Evolutionary conservation across 2,797 vertebrate species (phyloP).

Genomic region (Okamejei kenojei): DNA sequence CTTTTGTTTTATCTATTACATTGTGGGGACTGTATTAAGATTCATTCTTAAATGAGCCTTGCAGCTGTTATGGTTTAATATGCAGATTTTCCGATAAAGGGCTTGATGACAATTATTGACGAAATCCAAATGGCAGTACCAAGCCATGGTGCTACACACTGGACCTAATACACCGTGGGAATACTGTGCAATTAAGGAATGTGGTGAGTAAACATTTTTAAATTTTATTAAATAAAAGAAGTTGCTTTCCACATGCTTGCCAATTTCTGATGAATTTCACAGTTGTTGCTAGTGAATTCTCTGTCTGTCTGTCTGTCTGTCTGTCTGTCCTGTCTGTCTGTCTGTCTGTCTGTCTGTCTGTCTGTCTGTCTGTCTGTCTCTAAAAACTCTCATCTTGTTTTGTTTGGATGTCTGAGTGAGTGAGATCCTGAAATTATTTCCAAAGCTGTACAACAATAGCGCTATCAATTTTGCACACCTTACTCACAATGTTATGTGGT

Average conservation of each 20-base stretch:
- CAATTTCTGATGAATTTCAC: neutral
- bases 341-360: no score
- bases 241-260: neutral
- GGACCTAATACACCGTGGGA: conserved; percentile 86
- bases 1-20: conserved; percentile 38
- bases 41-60: conserved; percentile 39
- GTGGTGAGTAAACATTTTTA: conserved; percentile 67
- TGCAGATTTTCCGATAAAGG: conserved; percentile 88
- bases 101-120: conserved; percentile 96
- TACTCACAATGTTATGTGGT: no score
- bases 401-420: no score
- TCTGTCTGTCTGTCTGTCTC: no score
- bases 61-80: conserved; percentile 53
- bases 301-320: no score
- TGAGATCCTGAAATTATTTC: no score
- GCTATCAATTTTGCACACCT: no score
- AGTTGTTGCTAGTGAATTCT: neutral
- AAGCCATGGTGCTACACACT: conserved; percentile 96
- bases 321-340: no score
- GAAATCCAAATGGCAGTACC: conserved; percentile 87
- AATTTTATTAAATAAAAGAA: neutral
- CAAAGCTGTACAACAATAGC: no score
- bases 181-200: conserved; percentile 91
- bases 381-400: no score
- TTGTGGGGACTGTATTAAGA: conserved; percentile 35